Evolutionary conservation across 2,797 vertebrate species (phyloP).

Genomic region (Mormyrops boulengeri): DNA sequence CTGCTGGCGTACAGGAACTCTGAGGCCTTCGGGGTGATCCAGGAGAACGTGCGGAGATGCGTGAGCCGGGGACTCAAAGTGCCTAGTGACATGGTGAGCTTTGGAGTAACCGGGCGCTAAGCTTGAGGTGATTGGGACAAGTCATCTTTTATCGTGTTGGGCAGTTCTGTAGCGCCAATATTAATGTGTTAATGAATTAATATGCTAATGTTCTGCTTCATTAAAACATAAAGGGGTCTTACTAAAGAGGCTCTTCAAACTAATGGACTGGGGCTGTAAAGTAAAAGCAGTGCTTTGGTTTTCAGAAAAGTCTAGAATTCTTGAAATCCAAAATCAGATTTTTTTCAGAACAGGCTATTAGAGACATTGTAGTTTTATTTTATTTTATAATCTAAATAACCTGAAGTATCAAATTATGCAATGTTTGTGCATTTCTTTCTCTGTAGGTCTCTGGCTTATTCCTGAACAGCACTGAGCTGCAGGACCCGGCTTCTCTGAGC

Average conservation of each 20-base stretch:
- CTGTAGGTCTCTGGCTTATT: constrained; percentile 56
- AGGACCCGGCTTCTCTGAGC: constrained; percentile 42
- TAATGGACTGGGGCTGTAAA: neutral
- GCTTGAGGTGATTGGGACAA: neutral
- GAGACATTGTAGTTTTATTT: neutral
- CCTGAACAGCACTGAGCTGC: constrained; percentile 45
- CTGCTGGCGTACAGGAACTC: constrained; percentile 52
- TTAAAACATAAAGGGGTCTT: neutral
- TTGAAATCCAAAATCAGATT: neutral
- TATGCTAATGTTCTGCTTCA: neutral
- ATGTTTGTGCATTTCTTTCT: neutral
- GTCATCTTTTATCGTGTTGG: neutral
- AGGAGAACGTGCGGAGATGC: constrained; percentile 52
- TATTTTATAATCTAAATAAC: neutral
- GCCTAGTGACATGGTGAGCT: constrained; percentile 57
- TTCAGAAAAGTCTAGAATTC: neutral
- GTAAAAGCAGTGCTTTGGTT: neutral
- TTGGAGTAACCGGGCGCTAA: neutral
- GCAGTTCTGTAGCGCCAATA: neutral
- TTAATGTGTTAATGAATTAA: neutral
- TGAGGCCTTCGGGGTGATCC: constrained; percentile 50
- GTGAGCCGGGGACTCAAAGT: constrained; percentile 41
- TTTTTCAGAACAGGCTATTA: neutral
- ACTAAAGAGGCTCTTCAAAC: neutral
- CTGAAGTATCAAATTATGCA: neutral